These are phyloP conservation scores for Ormyrus pomaceus DNA, from an alignment of 2,888 invertebrate species.

Conservation along the genomic window DNA sequence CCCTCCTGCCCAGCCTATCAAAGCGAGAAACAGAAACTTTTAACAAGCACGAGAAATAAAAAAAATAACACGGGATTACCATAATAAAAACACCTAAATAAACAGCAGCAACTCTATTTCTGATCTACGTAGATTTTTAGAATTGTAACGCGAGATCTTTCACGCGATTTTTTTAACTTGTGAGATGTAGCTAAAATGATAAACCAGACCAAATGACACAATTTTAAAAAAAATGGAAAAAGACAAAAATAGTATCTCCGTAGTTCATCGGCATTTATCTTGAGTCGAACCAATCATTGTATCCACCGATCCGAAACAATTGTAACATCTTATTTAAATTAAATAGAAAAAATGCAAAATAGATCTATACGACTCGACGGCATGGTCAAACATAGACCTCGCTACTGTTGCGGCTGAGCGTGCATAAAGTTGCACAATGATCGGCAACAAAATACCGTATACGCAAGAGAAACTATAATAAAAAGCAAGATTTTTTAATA, in stretches of 20 bases:
- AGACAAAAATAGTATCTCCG: constrained; percentile 28
- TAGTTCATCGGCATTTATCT: constrained; percentile 43
- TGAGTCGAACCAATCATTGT: constrained; percentile 44
- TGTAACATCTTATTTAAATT: constrained; percentile 49
- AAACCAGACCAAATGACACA: constrained; percentile 24
- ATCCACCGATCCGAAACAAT: constrained; percentile 36
- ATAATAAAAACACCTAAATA: constrained; percentile 17
- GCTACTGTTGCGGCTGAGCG: constrained; percentile 36
- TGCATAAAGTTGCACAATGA: constrained; percentile 49
- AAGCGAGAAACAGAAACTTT: constrained; percentile 35
- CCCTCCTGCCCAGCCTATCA: constrained; percentile 53
- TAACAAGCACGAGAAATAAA: constrained; percentile 16
- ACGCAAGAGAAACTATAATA: constrained; percentile 50
- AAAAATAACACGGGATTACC: not conserved
- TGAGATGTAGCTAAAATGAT: constrained; percentile 17
- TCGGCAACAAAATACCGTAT: constrained; percentile 43
- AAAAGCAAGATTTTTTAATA: constrained; percentile 57
- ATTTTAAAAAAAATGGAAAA: constrained; percentile 20
- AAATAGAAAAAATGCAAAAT: constrained; percentile 43
- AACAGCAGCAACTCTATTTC: constrained; percentile 41
- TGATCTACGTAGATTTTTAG: constrained; percentile 42
- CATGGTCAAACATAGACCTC: constrained; percentile 38
- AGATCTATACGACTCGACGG: constrained; percentile 12
- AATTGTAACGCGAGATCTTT: constrained; percentile 43
- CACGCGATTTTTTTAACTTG: constrained; percentile 49